These are phyloP conservation scores for Alaudala cheleensis DNA, from an alignment of 2,113 vertebrate species.

Conservation along the genomic window DNA sequence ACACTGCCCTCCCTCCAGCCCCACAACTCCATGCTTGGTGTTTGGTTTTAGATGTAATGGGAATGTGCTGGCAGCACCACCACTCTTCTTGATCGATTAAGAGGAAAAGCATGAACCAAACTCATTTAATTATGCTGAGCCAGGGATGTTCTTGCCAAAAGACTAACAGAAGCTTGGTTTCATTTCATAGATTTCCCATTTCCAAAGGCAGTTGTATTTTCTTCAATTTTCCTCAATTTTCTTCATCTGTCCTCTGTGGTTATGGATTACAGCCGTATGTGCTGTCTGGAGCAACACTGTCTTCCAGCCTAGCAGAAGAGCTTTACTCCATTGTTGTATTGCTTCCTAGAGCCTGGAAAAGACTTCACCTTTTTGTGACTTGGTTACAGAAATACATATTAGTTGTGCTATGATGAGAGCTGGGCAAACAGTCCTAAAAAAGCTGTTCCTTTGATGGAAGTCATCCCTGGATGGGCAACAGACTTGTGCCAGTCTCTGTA, in stretches of 20 bases:
- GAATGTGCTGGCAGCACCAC: background rate
- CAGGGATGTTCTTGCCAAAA: background rate
- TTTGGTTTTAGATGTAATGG: background rate
- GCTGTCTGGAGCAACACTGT: background rate
- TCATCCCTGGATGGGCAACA: background rate
- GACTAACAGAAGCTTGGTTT: background rate
- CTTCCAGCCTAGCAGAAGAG: background rate
- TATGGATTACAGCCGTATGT: background rate
- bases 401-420: background rate
- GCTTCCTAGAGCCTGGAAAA: background rate
- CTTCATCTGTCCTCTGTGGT: background rate
- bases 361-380: background rate
- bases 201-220: background rate
- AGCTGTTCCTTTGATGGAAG: background rate
- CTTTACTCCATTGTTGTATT: background rate
- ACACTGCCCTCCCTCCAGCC: fast-evolving
- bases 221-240: background rate
- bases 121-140: background rate
- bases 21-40: too few species aligned
- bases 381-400: background rate
- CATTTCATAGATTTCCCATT: background rate
- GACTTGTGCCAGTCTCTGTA: background rate
- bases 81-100: background rate
- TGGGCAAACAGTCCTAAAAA: background rate
- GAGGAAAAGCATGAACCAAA: background rate